These are phyloP conservation scores for Lytechinus pictus DNA, from an alignment of 35 echinoderm and acorn worm genomes.

Conservation along the genomic window DNA sequence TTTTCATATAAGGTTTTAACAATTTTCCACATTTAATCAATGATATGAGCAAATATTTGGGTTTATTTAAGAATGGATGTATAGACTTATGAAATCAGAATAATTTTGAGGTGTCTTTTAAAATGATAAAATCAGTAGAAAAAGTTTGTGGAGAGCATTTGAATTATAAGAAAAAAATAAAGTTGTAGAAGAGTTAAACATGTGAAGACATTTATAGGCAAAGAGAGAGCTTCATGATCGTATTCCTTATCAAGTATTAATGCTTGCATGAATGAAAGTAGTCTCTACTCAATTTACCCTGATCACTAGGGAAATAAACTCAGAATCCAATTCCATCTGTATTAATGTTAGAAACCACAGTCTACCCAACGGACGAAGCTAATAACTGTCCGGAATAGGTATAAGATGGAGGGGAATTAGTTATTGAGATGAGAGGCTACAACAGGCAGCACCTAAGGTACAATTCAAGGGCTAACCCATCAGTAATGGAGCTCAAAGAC, in stretches of 20 bases:
- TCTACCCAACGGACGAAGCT: neutral
- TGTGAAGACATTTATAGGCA: neutral
- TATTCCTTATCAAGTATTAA: neutral
- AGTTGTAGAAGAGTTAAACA: neutral
- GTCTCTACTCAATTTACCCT: neutral
- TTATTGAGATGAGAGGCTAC: neutral
- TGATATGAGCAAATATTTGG: too few species aligned
- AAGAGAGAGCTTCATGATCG: neutral
- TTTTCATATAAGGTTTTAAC: neutral
- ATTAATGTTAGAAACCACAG: slow-evolving; percentile 19
- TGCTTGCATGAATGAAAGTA: neutral
- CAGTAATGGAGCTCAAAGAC: neutral
- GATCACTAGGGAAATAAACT: neutral
- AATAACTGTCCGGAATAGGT: neutral
- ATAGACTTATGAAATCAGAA: too few species aligned
- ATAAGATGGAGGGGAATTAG: neutral
- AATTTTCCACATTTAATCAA: too few species aligned
- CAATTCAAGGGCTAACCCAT: neutral
- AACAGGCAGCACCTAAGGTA: neutral
- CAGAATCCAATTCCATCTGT: neutral
- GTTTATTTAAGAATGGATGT: too few species aligned
- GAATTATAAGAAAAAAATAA: neutral
- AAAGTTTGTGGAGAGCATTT: neutral
- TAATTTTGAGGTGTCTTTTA: too few species aligned
- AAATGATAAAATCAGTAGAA: neutral